phyloP scores from a whole-genome alignment of 2,797 vertebrate genomes.

The Triplophysa yarkandensis region DNA sequence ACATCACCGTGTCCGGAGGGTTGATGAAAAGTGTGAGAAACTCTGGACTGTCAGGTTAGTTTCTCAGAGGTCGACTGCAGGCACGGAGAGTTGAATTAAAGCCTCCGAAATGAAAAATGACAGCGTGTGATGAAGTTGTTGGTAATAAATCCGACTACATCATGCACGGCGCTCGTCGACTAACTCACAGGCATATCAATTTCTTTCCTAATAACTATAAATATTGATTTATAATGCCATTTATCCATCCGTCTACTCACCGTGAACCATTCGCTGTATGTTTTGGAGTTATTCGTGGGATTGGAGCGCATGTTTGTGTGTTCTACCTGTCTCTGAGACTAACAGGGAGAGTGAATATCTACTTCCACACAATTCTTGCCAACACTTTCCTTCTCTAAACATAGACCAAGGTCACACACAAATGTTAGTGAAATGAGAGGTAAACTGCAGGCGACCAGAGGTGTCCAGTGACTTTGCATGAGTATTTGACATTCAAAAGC shows the following conservation, averaged over 20 bases:
- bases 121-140: conserved; percentile 38
- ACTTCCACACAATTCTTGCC: conserved; percentile 18
- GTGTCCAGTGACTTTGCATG: conserved; percentile 51
- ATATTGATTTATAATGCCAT: neutral
- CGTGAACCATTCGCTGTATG: neutral
- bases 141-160: conserved; percentile 27
- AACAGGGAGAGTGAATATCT: conserved; percentile 2
- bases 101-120: conserved; percentile 32
- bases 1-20: conserved; percentile 28
- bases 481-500: conserved; percentile 56
- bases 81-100: conserved; percentile 43
- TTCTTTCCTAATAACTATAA: neutral
- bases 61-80: conserved; percentile 48
- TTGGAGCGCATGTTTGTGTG: neutral
- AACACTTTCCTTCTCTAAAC: conserved; percentile 34
- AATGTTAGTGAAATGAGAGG: conserved; percentile 52
- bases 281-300: neutral
- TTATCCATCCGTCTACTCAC: neutral
- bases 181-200: conserved; percentile 1
- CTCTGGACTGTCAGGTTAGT: conserved; percentile 40
- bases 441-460: conserved; percentile 19
- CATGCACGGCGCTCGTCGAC: neutral
- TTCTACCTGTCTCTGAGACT: conserved; percentile 18
- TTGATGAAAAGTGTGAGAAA: conserved; percentile 25
- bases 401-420: conserved; percentile 53